Conservation (phyloP, 2,797 vertebrate genomes). For the Stomatorhinus walkeri region DNA sequence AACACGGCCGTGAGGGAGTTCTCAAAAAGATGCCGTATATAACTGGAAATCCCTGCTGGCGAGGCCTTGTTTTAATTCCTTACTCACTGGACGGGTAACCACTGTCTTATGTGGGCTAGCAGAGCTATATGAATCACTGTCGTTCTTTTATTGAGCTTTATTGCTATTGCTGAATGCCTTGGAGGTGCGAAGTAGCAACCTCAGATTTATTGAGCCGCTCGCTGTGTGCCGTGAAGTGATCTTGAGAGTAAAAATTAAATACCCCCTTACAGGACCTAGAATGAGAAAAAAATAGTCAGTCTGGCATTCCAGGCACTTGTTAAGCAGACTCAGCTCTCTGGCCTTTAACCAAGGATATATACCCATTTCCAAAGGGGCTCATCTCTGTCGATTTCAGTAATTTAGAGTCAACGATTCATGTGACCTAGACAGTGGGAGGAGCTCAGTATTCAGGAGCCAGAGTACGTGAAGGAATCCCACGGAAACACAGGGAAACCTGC, state of each 20-base stretch:
- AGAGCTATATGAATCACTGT: slow-evolving; percentile 17
- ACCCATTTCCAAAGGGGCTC: neutral
- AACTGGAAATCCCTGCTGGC: slow-evolving; percentile 11
- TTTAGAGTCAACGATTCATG: neutral
- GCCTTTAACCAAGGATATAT: neutral
- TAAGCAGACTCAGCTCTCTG: neutral
- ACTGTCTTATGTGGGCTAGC: slow-evolving; percentile 14
- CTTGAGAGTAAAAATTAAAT: slow-evolving; percentile 21
- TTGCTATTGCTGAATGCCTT: slow-evolving; percentile 12
- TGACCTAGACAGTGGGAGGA: neutral
- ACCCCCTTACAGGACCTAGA: slow-evolving; percentile 1
- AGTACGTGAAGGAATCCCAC: neutral
- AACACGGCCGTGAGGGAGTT: neutral
- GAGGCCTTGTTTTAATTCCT: slow-evolving; percentile 12
- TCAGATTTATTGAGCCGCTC: slow-evolving; percentile 15
- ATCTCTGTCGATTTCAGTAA: neutral
- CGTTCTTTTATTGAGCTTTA: slow-evolving; percentile 16
- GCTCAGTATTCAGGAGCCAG: neutral
- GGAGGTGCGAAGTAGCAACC: slow-evolving; percentile 1
- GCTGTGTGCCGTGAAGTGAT: neutral
- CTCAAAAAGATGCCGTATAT: neutral
- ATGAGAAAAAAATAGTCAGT: neutral
- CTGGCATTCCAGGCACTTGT: neutral
- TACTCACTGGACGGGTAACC: slow-evolving; percentile 21
- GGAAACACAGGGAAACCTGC: neutral